Conservation (phyloP, 2,797 vertebrate species). For the Syndactyla subalaris region DNA sequence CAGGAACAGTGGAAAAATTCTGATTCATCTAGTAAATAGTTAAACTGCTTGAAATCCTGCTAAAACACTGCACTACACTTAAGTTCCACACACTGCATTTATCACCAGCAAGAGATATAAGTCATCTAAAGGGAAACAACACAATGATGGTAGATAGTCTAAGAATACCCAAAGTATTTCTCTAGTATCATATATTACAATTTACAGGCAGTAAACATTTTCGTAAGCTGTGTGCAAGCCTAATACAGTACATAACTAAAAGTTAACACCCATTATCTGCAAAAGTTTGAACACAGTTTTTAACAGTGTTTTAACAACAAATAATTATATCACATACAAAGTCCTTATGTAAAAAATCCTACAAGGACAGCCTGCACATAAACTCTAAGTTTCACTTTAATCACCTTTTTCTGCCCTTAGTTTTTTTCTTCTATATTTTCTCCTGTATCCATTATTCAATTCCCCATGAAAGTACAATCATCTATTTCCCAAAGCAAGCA, state of each 20-base stretch:
- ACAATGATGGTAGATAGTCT: background rate
- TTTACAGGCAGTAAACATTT: background rate
- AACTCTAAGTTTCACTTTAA: background rate
- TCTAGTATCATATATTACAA: background rate
- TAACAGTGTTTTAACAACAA: background rate
- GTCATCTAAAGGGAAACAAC: background rate
- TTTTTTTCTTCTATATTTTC: background rate
- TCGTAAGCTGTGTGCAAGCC: background rate
- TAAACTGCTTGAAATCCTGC: constrained; percentile 15
- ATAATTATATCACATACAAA: background rate
- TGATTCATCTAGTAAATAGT: background rate
- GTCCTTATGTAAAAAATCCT: background rate
- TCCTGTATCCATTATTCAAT: background rate
- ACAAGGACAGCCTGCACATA: background rate
- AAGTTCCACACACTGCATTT: background rate
- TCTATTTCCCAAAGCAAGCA: background rate
- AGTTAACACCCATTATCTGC: background rate
- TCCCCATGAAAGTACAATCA: background rate
- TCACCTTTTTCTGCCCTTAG: background rate
- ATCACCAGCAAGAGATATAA: background rate
- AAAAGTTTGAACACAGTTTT: background rate
- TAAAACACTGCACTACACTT: constrained; percentile 3
- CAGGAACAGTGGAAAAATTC: background rate
- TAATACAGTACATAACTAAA: background rate
- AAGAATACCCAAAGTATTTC: background rate